A percentile compares a stretch with the other conserved stretches of the same genome.
Evolutionary conservation across 2,888 invertebrate species (phyloP).

Genomic region (Merodon equestris): DNA sequence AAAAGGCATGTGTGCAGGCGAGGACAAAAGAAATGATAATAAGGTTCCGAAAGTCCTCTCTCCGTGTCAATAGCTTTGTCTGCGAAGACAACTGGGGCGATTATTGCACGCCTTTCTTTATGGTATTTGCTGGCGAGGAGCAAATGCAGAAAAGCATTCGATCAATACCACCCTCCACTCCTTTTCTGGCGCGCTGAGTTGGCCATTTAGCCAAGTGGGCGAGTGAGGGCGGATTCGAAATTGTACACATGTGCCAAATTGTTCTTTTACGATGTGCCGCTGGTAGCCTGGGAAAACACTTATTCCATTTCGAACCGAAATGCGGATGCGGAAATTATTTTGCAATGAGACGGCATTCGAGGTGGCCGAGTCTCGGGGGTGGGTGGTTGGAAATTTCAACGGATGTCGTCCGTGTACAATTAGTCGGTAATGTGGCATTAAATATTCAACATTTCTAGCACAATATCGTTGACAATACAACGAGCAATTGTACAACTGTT

Average conservation of each 20-base stretch:
- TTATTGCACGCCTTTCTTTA: too few relatives aligned
- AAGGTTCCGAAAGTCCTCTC: conserved; percentile 40
- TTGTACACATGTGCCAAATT: conserved; percentile 50
- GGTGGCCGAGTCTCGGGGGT: too few relatives aligned
- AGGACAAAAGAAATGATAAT: conserved; percentile 62
- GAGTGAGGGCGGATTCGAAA: neutral
- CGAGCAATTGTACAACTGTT: too few relatives aligned
- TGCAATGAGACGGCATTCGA: neutral
- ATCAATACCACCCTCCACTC: neutral
- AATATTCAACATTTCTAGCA: too few relatives aligned
- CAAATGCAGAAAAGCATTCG: too few relatives aligned
- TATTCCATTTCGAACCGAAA: conserved; percentile 19
- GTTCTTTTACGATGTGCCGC: conserved; percentile 28
- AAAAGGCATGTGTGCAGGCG: conserved; percentile 32
- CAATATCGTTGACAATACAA: too few relatives aligned
- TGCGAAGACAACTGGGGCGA: too few relatives aligned
- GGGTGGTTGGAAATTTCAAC: too few relatives aligned
- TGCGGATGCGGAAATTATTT: conserved; percentile 35
- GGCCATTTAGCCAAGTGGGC: conserved; percentile 19
- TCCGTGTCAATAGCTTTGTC: conserved; percentile 6
- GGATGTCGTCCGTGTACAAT: too few relatives aligned
- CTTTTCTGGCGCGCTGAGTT: neutral
- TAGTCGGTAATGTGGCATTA: too few relatives aligned
- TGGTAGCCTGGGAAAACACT: conserved; percentile 19
- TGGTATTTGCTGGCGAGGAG: too few relatives aligned